Conservation (phyloP, 2,888 invertebrate species). For the Tridacna gigas region DNA sequence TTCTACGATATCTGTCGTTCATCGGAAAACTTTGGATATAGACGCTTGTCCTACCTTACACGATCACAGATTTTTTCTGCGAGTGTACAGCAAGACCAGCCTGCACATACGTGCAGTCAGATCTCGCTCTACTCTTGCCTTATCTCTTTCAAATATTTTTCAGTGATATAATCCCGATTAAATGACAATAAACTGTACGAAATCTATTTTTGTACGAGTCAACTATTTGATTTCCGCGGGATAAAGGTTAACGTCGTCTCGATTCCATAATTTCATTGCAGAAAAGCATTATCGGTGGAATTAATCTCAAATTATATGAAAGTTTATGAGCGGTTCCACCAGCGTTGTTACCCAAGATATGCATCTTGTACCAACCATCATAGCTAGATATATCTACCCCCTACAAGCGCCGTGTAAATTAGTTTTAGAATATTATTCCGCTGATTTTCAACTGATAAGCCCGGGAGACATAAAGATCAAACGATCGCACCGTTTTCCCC, state of each 20-base stretch:
- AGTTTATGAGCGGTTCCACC: constrained; percentile 46
- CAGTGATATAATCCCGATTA: no score
- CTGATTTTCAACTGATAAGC: constrained; percentile 33
- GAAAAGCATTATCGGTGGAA: constrained; percentile 49
- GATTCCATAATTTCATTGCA: constrained; percentile 54
- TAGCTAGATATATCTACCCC: constrained; percentile 37
- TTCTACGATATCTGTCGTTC: background rate
- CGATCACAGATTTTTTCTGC: no score
- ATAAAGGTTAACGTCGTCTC: constrained; percentile 49
- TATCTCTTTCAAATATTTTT: no score
- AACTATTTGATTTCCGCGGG: no score
- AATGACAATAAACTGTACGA: no score
- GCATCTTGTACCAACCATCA: constrained; percentile 25
- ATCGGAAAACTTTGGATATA: background rate
- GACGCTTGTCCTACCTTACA: no score
- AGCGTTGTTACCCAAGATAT: constrained; percentile 40
- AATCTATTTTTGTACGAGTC: no score
- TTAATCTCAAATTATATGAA: constrained; percentile 62
- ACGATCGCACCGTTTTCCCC: background rate
- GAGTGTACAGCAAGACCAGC: no score
- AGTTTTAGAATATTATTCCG: constrained; percentile 41
- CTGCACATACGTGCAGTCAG: no score
- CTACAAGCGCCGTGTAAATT: constrained; percentile 49
- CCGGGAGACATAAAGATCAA: constrained; percentile 21
- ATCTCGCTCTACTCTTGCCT: no score